phyloP scores from a whole-genome alignment of 2,113 vertebrate genomes.

The Alethe diademata region DNA sequence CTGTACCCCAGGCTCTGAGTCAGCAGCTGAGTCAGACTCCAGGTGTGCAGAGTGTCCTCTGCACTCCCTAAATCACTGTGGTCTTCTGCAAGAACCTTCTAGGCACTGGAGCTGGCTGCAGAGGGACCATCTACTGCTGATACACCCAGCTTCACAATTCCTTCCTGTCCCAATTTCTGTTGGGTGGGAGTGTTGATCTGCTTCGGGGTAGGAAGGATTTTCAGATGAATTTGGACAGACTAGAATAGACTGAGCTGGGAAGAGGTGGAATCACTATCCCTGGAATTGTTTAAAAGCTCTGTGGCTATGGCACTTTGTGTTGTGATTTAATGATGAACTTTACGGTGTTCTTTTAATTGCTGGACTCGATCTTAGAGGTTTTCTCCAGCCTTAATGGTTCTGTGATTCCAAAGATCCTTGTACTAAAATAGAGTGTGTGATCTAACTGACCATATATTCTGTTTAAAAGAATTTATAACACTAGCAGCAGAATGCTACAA shows the following conservation, averaged over 20 bases:
- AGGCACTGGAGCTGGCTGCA: background rate
- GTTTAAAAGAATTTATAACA: background rate
- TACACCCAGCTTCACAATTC: background rate
- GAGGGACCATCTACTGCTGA: background rate
- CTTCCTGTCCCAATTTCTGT: background rate
- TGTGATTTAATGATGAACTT: background rate
- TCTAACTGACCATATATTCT: background rate
- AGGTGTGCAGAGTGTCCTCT: background rate
- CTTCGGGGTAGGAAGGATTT: background rate
- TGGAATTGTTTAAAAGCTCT: background rate
- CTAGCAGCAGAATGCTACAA: background rate
- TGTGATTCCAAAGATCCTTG: background rate
- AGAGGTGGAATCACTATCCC: background rate
- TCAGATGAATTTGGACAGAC: background rate
- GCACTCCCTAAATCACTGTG: background rate
- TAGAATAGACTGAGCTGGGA: background rate
- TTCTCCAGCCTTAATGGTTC: background rate
- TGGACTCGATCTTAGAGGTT: background rate
- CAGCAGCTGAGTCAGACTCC: background rate
- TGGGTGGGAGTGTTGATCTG: background rate
- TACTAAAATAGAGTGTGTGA: background rate
- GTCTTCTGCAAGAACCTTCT: background rate
- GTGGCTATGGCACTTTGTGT: rapidly evolving
- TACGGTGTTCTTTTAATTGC: rapidly evolving
- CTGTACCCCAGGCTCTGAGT: background rate